Percentiles rank a stretch among this genome's conserved stretches.
These are phyloP conservation scores for Ranitomeya imitator DNA, from an alignment of 2,113 vertebrate species.

Conservation along the genomic window DNA sequence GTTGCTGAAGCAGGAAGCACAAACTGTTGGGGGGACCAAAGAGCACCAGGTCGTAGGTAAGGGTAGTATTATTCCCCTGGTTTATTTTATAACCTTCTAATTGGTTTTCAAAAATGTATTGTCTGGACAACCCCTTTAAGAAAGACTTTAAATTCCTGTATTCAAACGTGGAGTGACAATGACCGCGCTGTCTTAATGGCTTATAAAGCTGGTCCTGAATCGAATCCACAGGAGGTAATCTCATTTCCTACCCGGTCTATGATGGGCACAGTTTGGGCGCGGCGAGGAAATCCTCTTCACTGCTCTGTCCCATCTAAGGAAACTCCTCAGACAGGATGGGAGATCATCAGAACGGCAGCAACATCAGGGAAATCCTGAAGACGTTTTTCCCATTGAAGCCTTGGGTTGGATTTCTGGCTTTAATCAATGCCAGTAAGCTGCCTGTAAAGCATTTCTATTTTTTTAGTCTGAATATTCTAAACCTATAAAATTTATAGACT, in stretches of 20 bases:
- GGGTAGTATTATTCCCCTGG: too few species aligned
- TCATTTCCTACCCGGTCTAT: background rate
- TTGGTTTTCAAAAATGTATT: too few species aligned
- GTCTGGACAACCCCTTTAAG: too few species aligned
- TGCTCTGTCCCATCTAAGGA: conserved; percentile 64
- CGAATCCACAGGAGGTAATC: background rate
- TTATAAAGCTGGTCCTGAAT: background rate
- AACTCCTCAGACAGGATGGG: conserved; percentile 71
- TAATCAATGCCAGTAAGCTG: background rate
- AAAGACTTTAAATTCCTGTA: background rate
- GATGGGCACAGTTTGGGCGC: background rate
- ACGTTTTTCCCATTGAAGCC: background rate
- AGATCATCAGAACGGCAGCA: background rate
- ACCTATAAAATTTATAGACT: too few species aligned
- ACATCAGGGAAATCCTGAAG: background rate
- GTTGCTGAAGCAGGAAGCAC: too few species aligned
- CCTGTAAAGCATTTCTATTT: background rate
- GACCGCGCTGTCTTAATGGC: background rate
- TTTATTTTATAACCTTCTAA: too few species aligned
- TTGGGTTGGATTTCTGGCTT: background rate
- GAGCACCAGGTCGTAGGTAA: too few species aligned
- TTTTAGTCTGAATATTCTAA: too few species aligned
- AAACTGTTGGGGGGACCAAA: too few species aligned
- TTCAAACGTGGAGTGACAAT: background rate
- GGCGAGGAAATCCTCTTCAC: conserved; percentile 74